These are phyloP conservation scores for Podarcis siculus DNA, from an alignment of 2,797 vertebrate genomes.

Conservation along the genomic window DNA sequence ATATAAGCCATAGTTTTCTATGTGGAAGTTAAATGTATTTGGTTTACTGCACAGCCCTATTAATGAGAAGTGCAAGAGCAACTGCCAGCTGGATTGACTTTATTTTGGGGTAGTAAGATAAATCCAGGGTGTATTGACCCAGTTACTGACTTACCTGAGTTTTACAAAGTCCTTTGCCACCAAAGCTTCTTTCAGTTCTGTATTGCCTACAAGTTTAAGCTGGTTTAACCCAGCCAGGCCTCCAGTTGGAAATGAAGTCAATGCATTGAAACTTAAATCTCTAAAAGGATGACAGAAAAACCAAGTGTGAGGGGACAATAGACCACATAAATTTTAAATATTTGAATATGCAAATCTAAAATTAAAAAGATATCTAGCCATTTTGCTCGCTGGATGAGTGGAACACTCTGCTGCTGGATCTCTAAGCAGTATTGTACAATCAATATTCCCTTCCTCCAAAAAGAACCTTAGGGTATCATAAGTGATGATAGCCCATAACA, in stretches of 20 bases:
- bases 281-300: constrained; percentile 74
- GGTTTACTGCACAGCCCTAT: neutral
- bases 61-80: neutral
- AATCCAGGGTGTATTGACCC: neutral
- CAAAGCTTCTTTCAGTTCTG: constrained; percentile 87
- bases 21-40: neutral
- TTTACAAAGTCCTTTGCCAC: constrained; percentile 89
- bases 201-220: constrained; percentile 92
- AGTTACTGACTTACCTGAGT: constrained; percentile 84
- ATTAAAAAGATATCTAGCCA: neutral
- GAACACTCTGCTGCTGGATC: neutral
- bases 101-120: neutral
- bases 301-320: neutral
- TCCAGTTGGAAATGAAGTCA: constrained; percentile 85
- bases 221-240: constrained; percentile 90
- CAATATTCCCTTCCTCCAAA: neutral
- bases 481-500: neutral
- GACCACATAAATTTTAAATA: neutral
- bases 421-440: neutral
- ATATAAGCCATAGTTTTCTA: neutral
- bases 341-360: neutral
- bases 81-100: neutral
- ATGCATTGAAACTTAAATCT: constrained; percentile 92
- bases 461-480: neutral
- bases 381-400: neutral